Evolutionary conservation across 2,113 vertebrate genomes (phyloP).

Genomic region (Platichthys flesus): DNA sequence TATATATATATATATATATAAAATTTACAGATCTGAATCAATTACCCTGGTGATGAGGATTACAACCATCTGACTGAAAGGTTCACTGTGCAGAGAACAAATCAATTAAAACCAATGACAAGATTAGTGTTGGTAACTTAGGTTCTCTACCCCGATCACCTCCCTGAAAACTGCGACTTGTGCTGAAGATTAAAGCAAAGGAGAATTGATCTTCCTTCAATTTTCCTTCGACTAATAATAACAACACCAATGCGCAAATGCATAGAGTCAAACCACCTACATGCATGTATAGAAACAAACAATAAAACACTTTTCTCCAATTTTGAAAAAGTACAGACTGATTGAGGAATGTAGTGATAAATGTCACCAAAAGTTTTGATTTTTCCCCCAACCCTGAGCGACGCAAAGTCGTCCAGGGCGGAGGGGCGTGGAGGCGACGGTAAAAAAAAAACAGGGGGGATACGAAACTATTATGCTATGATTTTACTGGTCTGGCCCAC

Average conservation of each 20-base stretch:
- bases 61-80: background rate
- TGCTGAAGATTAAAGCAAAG: constrained; percentile 6
- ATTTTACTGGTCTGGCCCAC: too few relatives aligned
- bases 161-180: constrained; percentile 6
- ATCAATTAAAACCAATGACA: background rate
- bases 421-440: too few relatives aligned
- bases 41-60: background rate
- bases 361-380: too few relatives aligned
- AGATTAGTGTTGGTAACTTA: background rate
- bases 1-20: background rate
- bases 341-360: too few relatives aligned
- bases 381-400: too few relatives aligned
- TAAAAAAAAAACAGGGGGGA: too few relatives aligned
- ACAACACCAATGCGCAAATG: constrained; percentile 2
- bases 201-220: constrained; percentile 30
- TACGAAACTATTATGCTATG: too few relatives aligned
- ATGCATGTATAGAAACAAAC: too few relatives aligned
- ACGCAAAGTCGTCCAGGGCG: too few relatives aligned
- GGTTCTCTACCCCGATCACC: background rate
- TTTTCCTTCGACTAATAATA: constrained; percentile 29
- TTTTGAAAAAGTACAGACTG: too few relatives aligned
- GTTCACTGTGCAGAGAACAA: background rate
- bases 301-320: too few relatives aligned
- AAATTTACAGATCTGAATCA: background rate
- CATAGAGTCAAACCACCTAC: background rate